Base-by-base conservation (phyloP, 2,888 invertebrate genomes). In the Synergus japonicus region DNA sequence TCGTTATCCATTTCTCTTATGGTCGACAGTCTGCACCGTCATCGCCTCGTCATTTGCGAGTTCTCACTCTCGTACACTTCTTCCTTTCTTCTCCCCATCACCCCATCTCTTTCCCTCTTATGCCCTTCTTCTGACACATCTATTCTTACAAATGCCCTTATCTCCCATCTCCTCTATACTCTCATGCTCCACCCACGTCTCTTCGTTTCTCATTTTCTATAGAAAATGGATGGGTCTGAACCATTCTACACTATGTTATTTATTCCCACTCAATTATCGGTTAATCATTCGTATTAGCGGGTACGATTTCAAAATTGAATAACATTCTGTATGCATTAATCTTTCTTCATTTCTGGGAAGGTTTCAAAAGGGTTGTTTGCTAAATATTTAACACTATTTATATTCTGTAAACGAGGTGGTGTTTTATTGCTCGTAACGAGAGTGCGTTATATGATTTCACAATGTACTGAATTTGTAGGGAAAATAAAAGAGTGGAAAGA, bases 41-140 rank as follows among this genome's bases (percentile, higher is more conserved):
- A 90, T 89, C 86, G 86, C 83, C 81, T 83, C 88, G 87, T 89
- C 89, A 90, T 90, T 90, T 88, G 85, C 88, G 85, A 85, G 82
- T 85, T 85, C 83, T 86, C 84, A 81, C 84, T 83, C 83, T 80
- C 67, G 29, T 78, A 66, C 64, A 54, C 69, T 73, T 65, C 77
- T 76, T 46, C 81, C 73, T 73, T 73, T 77, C 22, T 43, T 29
- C 73, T 37, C 67, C 22, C 65, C 64, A 65, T 46, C 76, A 63
- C 29, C 76, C 76, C 44, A 65, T 46, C 76, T 78, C 41, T 67
- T 63, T 69, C 18, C 54, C 76, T 76, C 10, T 58, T 49, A 54
- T 54, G 37, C 60, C 58, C 69, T 78, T 43, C 76, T 66, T 82
- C 81, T 67, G 79, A 78, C 73, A 81, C 76, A 80, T 83, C 66